A percentile compares a stretch with the other conserved stretches of the same genome.
Conservation (phyloP, 2,888 invertebrate species). For the Charanyca ferruginea region DNA sequence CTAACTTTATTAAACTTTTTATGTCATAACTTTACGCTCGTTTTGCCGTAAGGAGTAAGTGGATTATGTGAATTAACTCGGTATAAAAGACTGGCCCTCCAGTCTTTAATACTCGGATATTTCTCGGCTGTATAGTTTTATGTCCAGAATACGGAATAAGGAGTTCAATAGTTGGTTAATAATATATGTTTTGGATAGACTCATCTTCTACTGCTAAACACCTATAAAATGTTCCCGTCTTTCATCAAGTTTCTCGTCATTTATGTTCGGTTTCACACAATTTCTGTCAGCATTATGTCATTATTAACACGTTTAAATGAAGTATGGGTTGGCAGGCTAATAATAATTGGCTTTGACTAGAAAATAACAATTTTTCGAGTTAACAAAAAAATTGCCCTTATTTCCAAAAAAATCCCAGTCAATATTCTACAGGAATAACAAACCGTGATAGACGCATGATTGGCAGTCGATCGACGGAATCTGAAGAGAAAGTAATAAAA, state of each 20-base stretch:
- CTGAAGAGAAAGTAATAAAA: slow-evolving; percentile 53
- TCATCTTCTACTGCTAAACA: background rate
- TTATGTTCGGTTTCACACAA: too few species aligned
- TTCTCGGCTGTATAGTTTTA: slow-evolving; percentile 28
- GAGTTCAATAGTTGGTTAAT: background rate
- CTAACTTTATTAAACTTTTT: slow-evolving; percentile 53
- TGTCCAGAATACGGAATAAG: background rate
- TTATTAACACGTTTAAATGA: too few species aligned
- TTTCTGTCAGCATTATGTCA: too few species aligned
- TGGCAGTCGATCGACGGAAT: slow-evolving; percentile 45
- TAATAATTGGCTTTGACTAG: background rate
- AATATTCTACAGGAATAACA: slow-evolving; percentile 36
- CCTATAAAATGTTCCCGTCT: background rate
- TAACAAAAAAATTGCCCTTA: background rate
- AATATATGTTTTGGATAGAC: background rate
- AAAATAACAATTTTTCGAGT: background rate
- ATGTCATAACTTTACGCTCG: slow-evolving; percentile 46
- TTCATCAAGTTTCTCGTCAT: background rate
- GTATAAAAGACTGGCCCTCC: slow-evolving; percentile 28
- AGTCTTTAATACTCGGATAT: too few species aligned
- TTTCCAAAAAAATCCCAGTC: slow-evolving; percentile 18
- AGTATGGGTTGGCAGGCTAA: too few species aligned
- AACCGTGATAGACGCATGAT: slow-evolving; percentile 41
- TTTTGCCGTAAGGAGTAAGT: slow-evolving; percentile 40
- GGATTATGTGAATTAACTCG: slow-evolving; percentile 49